These are phyloP conservation scores for Drosophila rhopaloa DNA, from an alignment of 1,140 invertebrate genomes.

Conservation along the genomic window DNA sequence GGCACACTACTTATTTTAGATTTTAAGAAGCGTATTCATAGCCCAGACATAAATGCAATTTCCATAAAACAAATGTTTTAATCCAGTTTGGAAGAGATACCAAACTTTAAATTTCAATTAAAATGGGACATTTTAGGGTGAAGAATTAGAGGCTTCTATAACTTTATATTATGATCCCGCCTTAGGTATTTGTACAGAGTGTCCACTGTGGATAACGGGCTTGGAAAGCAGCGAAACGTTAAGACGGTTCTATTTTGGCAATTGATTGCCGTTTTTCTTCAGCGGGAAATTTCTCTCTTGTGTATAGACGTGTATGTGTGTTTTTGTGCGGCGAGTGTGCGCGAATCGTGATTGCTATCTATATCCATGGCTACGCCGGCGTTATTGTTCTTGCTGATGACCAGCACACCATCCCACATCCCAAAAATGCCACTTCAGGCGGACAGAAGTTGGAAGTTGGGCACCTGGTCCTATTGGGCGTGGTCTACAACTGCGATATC, in stretches of 20 bases:
- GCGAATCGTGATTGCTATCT: constrained; percentile 56
- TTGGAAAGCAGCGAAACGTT: constrained; percentile 59
- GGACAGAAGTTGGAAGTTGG: not conserved
- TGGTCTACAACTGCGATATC: constrained; percentile 55
- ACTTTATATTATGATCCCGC: no score
- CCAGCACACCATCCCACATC: constrained; percentile 24
- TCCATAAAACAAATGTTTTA: no score
- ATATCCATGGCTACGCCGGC: constrained; percentile 48
- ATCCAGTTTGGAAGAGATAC: no score
- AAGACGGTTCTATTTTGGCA: constrained; percentile 77
- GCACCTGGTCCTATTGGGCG: constrained; percentile 58
- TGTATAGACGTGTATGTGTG: constrained; percentile 11
- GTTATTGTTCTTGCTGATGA: constrained; percentile 58
- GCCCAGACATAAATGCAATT: no score
- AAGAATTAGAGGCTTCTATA: no score
- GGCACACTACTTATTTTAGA: no score
- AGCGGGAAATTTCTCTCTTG: constrained; percentile 45
- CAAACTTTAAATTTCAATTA: no score
- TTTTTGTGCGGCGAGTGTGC: constrained; percentile 10
- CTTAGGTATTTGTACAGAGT: not conserved
- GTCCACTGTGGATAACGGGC: constrained; percentile 21
- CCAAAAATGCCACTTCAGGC: not conserved
- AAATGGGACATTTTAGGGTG: no score
- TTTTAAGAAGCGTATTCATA: no score
- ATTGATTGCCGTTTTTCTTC: constrained; percentile 79